These are phyloP conservation scores for Hemibagrus guttatus DNA, from an alignment of 2,797 vertebrate genomes.

Conservation along the genomic window DNA sequence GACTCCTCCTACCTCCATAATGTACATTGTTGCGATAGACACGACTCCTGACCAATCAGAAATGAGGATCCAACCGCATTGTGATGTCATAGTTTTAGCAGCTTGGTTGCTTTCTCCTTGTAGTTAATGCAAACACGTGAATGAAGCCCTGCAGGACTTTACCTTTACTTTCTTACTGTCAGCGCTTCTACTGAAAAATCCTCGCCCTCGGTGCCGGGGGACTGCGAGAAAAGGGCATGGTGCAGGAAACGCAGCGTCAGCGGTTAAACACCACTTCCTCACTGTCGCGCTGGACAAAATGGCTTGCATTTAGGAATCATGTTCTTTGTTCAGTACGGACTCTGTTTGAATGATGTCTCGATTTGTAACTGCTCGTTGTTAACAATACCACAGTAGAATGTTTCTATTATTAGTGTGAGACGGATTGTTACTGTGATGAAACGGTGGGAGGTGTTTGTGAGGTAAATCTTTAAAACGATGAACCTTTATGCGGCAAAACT, in stretches of 20 bases:
- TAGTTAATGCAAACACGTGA: slow-evolving; percentile 46
- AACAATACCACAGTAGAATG: neutral
- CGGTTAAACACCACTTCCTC: neutral
- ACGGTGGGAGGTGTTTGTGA: neutral
- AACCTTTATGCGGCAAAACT: neutral
- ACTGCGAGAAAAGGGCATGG: slow-evolving; percentile 33
- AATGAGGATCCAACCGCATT: neutral
- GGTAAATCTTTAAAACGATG: neutral
- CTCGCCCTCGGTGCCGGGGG: slow-evolving; percentile 33
- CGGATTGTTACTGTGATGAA: neutral
- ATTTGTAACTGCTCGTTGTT: neutral
- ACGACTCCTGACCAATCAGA: slow-evolving; percentile 3
- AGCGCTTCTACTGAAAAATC: slow-evolving; percentile 28
- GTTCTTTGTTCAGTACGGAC: neutral
- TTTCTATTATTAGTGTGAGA: neutral
- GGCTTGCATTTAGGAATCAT: neutral
- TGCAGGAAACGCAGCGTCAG: slow-evolving; percentile 3
- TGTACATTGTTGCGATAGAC: neutral
- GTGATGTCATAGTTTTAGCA: neutral
- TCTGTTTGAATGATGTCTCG: neutral
- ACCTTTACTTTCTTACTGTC: slow-evolving; percentile 41
- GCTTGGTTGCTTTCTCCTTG: neutral
- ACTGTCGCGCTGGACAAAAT: neutral
- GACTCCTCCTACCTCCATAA: neutral
- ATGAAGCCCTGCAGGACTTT: slow-evolving; percentile 37